Base-by-base conservation (phyloP, 2,113 vertebrate species). In the Eulemur macaco region DNA sequence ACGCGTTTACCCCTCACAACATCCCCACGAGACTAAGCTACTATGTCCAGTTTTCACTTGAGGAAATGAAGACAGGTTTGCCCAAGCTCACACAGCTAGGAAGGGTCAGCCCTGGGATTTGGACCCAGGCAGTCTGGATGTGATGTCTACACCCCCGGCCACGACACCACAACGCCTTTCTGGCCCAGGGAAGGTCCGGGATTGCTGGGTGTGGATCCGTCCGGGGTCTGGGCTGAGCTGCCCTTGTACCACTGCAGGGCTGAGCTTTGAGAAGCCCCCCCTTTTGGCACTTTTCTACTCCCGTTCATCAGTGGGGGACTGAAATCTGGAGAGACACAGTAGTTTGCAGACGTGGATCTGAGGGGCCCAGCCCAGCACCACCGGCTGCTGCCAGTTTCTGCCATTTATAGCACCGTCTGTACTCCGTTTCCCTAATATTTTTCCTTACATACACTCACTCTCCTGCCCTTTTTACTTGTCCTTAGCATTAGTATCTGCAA, bases 231-330 rank as follows among this genome's bases (percentile, higher is more conserved):
- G 10, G 8, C 50, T 47, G 31, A 25, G 58, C 25, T 12, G 0
- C 27, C 34, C 25, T 23, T 5, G 9, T 12, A 10, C 18, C 2
- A 0, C 9, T 8, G 20, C 13, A 3, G 69, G 14, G 69, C 18
- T 17, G 74, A 95, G 5, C 45, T n/a, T 4, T 11, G 39, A 2
- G 20, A 13, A 52, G 31, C 12, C 34, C 45, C 1, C 25, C 1
- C 25, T n/a, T 52, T 47, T 25, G 2, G 45, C 13, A 1, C 29
- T 18, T 23, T 14, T 23, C 14, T 39, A 2, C 17, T 34, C 23
- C 5, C 1, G 3, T 1, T 0, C 12, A 17, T 71, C n/a, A 17
- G 2, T 0, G 2, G 58, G 21, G 80, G 31, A 20, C n/a, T 0
- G 27, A 42, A 31, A 4, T 52, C 27, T 23, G 13, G 69, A 69